These are phyloP conservation scores for Cichladusa arquata DNA, from an alignment of 2,113 vertebrate species.

Conservation along the genomic window DNA sequence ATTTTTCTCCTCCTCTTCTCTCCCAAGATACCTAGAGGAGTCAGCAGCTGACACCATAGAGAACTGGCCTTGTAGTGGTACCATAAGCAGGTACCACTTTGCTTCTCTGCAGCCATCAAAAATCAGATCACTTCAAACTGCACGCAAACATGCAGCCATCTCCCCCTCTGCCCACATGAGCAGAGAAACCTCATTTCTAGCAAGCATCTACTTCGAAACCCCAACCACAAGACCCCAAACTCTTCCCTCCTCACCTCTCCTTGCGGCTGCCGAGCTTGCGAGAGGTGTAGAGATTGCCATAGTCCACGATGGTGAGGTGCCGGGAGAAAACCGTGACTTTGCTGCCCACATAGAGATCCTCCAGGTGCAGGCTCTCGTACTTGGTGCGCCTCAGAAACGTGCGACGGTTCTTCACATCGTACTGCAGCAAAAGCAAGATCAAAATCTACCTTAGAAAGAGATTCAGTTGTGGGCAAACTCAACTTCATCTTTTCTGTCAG, in stretches of 20 bases:
- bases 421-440: conserved; percentile 70
- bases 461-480: neutral
- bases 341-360: conserved; percentile 92
- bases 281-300: conserved; percentile 90
- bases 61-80: neutral
- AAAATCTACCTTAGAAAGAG: neutral
- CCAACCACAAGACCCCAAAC: neutral
- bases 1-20: neutral
- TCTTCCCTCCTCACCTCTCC: conserved; percentile 80
- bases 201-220: neutral
- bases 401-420: conserved; percentile 90
- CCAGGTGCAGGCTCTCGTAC: conserved; percentile 80
- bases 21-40: neutral
- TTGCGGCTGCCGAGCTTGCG: conserved; percentile 89
- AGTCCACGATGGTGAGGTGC: conserved; percentile 86
- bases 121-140: neutral
- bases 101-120: neutral
- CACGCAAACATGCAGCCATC: neutral
- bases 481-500: neutral
- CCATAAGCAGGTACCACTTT: neutral
- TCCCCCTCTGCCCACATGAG: neutral
- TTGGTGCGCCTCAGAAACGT: conserved; percentile 86
- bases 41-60: neutral
- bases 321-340: conserved; percentile 89
- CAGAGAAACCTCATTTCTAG: neutral